Conservation (phyloP, 2,888 invertebrate species). For the Dasypolia templi region DNA sequence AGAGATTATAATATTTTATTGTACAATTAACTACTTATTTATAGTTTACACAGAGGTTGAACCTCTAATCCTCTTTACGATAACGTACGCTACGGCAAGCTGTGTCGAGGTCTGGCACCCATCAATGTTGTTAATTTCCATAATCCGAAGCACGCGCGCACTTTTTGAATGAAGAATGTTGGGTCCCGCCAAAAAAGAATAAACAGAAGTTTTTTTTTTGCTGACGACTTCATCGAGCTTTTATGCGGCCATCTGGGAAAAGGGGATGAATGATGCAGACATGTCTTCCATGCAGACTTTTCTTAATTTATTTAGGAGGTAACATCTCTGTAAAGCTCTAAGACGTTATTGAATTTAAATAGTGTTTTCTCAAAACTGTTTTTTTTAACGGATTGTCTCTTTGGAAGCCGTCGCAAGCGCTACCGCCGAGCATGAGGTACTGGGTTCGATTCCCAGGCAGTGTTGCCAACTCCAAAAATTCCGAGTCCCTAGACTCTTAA, state of each 20-base stretch:
- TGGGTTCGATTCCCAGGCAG: too few relatives aligned
- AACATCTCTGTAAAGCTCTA: neutral
- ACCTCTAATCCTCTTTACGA: constrained; percentile 34
- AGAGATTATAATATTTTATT: constrained; percentile 19
- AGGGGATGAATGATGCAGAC: neutral
- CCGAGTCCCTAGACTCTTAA: too few relatives aligned
- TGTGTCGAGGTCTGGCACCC: constrained; percentile 15
- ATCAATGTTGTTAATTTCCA: constrained; percentile 48
- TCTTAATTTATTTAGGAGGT: neutral
- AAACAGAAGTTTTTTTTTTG: constrained; percentile 19
- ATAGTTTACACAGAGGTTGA: constrained; percentile 23
- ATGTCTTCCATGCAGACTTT: neutral
- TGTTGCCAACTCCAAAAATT: too few relatives aligned
- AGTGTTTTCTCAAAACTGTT: neutral
- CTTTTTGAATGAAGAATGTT: constrained; percentile 40
- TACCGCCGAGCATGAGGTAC: too few relatives aligned
- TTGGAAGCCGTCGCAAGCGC: too few relatives aligned
- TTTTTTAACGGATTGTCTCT: too few relatives aligned
- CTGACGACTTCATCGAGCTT: neutral
- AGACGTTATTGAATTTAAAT: neutral
- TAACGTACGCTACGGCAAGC: constrained; percentile 22
- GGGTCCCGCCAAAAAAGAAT: constrained; percentile 22
- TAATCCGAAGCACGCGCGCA: constrained; percentile 45
- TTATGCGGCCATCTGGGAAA: constrained; percentile 1
- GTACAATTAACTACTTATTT: constrained; percentile 28